Evolutionary conservation across 1,140 invertebrate genomes (phyloP).

Genomic region (Akabosia matsudoensis): DNA sequence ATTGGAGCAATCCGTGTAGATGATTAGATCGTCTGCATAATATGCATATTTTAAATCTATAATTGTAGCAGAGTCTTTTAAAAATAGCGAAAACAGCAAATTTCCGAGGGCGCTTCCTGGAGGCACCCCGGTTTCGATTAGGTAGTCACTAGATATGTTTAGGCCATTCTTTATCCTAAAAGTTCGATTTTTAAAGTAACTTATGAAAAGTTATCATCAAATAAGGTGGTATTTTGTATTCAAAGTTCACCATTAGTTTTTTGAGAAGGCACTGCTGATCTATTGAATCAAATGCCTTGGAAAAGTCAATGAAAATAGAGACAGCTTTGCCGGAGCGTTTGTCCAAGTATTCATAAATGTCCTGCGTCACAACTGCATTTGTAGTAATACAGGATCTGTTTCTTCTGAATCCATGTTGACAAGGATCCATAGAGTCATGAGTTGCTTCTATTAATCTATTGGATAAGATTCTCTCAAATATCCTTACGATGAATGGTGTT

Average conservation of each 20-base stretch:
- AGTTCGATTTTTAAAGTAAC: not conserved
- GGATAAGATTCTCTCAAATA: not conserved
- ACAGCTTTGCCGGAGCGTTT: not conserved
- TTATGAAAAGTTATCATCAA: not conserved
- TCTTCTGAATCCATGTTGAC: too few species aligned
- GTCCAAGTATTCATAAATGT: too few species aligned
- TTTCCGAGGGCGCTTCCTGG: too few species aligned
- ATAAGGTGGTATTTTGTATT: not conserved
- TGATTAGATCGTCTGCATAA: too few species aligned
- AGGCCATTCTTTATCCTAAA: not conserved
- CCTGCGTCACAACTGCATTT: not conserved
- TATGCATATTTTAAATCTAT: too few species aligned
- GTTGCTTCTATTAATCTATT: too few species aligned
- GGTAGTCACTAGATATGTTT: not conserved
- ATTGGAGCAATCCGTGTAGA: too few species aligned
- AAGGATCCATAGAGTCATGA: too few species aligned
- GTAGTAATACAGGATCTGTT: not conserved
- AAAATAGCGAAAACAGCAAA: too few species aligned
- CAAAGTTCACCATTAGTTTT: constrained; percentile 11
- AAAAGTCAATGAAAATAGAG: not conserved
- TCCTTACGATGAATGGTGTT: not conserved
- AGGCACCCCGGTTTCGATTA: constrained; percentile 41
- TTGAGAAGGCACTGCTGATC: not conserved
- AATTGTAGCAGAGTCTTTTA: too few species aligned
- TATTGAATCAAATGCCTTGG: not conserved